Conservation (phyloP, 2,113 vertebrate genomes). For the Gallinago paraguaiae region DNA sequence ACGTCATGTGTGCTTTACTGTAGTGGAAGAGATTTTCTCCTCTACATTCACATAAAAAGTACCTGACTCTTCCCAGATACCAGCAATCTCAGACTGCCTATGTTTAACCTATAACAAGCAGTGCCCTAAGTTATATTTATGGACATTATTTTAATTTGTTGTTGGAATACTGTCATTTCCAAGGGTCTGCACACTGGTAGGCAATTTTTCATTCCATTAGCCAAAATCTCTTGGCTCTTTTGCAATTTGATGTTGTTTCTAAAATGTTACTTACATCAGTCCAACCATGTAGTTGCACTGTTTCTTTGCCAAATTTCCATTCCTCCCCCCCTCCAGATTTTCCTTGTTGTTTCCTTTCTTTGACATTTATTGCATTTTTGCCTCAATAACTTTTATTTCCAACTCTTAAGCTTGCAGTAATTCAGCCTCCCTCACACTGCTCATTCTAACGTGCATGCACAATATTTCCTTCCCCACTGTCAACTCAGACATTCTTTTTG, state of each 20-base stretch:
- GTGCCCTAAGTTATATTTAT: not conserved
- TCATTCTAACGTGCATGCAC: not conserved
- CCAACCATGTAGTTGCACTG: not conserved
- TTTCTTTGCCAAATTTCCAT: not conserved
- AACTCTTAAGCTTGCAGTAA: not conserved
- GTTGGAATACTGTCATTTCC: not conserved
- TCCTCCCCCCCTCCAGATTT: accelerated
- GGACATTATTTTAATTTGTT: not conserved
- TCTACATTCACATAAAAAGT: not conserved
- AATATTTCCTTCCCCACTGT: not conserved
- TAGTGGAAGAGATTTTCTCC: not conserved
- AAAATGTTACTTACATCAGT: not conserved
- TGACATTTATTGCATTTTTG: not conserved
- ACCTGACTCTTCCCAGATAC: not conserved
- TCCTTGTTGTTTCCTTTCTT: not conserved
- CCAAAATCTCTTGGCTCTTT: not conserved
- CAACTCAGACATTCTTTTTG: not conserved
- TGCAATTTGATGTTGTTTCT: not conserved
- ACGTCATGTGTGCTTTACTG: not conserved
- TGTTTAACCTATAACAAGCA: not conserved
- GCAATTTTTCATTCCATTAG: not conserved
- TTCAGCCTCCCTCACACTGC: not conserved
- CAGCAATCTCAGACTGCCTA: not conserved
- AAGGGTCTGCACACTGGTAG: not conserved
- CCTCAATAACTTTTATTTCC: not conserved